phyloP scores from a whole-genome alignment of 2,797 vertebrate genomes.

The Galago senegalensis region DNA sequence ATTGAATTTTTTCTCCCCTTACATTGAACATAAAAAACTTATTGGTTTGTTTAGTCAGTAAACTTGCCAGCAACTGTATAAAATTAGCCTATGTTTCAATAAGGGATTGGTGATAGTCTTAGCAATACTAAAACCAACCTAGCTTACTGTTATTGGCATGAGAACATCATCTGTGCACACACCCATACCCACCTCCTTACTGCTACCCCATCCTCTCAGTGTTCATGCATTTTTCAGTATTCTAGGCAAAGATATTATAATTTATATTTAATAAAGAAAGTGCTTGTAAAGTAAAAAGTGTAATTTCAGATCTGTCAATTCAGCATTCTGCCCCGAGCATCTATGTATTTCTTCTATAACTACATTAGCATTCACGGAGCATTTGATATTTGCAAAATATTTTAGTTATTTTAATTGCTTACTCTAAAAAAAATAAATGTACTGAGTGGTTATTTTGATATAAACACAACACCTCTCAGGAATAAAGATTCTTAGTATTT shows the following conservation, averaged over 20 bases:
- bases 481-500: not conserved
- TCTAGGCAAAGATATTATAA: not conserved
- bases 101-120: not conserved
- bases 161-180: not conserved
- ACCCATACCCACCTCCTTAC: not conserved
- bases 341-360: not conserved
- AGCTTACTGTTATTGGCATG: not conserved
- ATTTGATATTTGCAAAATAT: conserved; percentile 1
- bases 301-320: not conserved
- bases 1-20: not conserved
- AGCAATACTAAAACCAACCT: not conserved
- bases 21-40: not conserved
- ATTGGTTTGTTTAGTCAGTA: not conserved
- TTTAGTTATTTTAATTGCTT: conserved; percentile 23
- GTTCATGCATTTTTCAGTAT: not conserved
- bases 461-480: not conserved
- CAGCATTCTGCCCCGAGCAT: not conserved
- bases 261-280: not conserved
- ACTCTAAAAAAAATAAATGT: not conserved
- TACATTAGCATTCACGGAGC: not conserved
- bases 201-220: not conserved
- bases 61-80: not conserved
- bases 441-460: conserved; percentile 16
- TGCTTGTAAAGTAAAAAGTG: not conserved
- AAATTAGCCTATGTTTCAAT: not conserved